Evolutionary conservation across 2,113 vertebrate genomes (phyloP).

Genomic region (Dermatemys mawii): DNA sequence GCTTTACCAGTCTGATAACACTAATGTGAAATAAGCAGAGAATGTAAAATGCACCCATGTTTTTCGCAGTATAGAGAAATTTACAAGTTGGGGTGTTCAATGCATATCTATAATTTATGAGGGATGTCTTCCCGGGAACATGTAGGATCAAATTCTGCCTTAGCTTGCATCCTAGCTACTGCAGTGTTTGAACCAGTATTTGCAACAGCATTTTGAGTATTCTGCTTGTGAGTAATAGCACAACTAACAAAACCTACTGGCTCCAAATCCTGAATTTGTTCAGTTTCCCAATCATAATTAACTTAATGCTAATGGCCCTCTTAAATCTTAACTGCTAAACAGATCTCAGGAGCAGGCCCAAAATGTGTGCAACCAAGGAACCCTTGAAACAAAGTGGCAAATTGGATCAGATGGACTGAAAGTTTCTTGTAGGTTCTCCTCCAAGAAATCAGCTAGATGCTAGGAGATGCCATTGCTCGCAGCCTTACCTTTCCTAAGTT

Average conservation of each 20-base stretch:
- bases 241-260: neutral
- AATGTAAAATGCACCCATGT: neutral
- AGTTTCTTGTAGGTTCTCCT: neutral
- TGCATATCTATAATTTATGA: neutral
- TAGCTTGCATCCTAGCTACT: neutral
- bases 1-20: accelerated
- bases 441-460: neutral
- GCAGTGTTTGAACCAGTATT: neutral
- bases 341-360: neutral
- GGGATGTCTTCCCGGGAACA: neutral
- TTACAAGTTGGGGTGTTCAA: neutral
- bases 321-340: neutral
- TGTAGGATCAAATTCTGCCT: neutral
- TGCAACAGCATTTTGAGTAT: neutral
- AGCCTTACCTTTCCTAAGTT: neutral
- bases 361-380: neutral
- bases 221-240: neutral
- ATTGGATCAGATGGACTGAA: neutral
- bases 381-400: neutral
- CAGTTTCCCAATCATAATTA: neutral
- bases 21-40: too few species aligned
- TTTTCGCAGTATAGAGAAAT: accelerated
- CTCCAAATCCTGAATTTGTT: neutral
- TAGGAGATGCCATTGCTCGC: neutral
- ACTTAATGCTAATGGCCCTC: neutral